These are phyloP conservation scores for Morpho achilles DNA, from an alignment of 2,888 invertebrate species.

Conservation along the genomic window DNA sequence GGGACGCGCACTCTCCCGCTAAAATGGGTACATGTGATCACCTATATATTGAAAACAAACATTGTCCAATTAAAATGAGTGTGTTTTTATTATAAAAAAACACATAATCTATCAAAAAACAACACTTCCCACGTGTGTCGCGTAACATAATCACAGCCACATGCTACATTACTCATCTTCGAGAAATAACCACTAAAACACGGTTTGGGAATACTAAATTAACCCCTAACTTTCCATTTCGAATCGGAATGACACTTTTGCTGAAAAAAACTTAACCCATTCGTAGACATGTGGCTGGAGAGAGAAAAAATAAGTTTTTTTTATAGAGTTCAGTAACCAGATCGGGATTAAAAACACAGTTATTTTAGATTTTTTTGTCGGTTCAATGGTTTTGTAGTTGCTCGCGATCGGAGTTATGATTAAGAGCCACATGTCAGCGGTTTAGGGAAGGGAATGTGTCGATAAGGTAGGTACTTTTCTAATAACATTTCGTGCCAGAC, in stretches of 20 bases:
- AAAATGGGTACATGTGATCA: background rate
- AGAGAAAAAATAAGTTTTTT: slow-evolving; percentile 43
- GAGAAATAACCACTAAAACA: slow-evolving; percentile 45
- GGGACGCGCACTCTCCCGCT: too few relatives aligned
- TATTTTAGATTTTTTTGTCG: slow-evolving; percentile 62
- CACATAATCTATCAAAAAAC: slow-evolving; percentile 33
- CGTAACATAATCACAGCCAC: slow-evolving; percentile 58
- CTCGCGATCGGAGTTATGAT: slow-evolving; percentile 66
- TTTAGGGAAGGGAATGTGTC: slow-evolving; percentile 38
- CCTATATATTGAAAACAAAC: background rate
- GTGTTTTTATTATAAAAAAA: slow-evolving; percentile 18
- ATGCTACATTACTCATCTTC: slow-evolving; percentile 67
- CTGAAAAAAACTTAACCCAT: slow-evolving; percentile 61
- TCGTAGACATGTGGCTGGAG: slow-evolving; percentile 55
- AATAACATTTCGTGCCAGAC: too few relatives aligned
- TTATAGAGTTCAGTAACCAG: slow-evolving; percentile 73
- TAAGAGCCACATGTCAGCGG: slow-evolving; percentile 68
- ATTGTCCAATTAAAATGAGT: slow-evolving; percentile 6
- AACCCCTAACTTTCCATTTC: slow-evolving; percentile 70
- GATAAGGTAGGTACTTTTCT: slow-evolving; percentile 16
- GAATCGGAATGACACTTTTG: slow-evolving; percentile 55
- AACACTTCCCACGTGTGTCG: slow-evolving; percentile 63
- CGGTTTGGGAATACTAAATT: slow-evolving; percentile 60
- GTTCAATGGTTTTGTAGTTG: slow-evolving; percentile 66
- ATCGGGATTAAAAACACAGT: slow-evolving; percentile 67